Conservation (phyloP, 64 coral and sea anemone genomes). For the Montipora sp. region DNA sequence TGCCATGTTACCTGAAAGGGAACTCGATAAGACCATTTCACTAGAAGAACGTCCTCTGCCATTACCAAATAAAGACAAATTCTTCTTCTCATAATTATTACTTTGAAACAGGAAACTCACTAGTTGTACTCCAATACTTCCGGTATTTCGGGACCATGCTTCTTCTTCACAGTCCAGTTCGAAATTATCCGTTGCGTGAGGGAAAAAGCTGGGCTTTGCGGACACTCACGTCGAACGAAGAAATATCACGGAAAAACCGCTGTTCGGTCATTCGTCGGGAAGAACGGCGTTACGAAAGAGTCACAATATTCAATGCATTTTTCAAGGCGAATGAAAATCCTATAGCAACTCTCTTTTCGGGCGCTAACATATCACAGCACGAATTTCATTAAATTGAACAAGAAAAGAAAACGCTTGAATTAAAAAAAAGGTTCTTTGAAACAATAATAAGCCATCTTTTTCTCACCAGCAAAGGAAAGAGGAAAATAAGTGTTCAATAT, state of each 20-base stretch:
- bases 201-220: background rate
- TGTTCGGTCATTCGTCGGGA: constrained; percentile 19
- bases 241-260: constrained; percentile 2
- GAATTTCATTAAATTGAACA: background rate
- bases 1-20: too few species aligned
- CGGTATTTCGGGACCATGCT: too few species aligned
- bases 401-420: background rate
- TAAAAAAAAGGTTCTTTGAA: background rate
- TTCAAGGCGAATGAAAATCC: constrained; percentile 21
- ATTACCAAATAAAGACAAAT: too few species aligned
- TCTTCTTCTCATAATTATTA: too few species aligned
- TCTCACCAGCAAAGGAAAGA: background rate
- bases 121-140: background rate
- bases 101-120: background rate
- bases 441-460: background rate
- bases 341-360: constrained; percentile 21
- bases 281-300: background rate
- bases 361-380: background rate
- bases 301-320: constrained; percentile 44
- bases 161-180: background rate
- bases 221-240: background rate
- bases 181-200: background rate
- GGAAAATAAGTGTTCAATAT: background rate
- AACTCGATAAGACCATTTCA: too few species aligned
- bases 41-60: too few species aligned